A percentile compares a stretch with the other conserved stretches of the same genome.
Conservation (phyloP, 1,140 invertebrate genomes). For the Littorina saxatilis region DNA sequence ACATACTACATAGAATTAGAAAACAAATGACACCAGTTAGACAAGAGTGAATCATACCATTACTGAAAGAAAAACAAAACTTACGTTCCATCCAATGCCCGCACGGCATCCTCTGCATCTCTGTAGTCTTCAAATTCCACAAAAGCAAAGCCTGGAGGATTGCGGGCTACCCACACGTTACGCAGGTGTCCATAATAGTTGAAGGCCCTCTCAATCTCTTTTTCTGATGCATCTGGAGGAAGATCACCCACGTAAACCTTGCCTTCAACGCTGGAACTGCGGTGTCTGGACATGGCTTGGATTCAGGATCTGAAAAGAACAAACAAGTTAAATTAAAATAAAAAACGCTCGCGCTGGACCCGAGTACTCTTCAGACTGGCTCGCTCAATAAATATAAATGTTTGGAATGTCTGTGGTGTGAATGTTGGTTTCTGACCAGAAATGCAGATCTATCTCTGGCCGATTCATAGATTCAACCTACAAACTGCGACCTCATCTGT, state of each 20-base stretch:
- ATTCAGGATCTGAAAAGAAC: not conserved
- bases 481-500: too few relatives aligned
- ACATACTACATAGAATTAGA: too few relatives aligned
- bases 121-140: constrained; percentile 96
- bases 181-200: constrained; percentile 94
- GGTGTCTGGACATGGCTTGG: constrained; percentile 48
- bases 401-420: too few relatives aligned
- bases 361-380: too few relatives aligned
- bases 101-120: constrained; percentile 83
- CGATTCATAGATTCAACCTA: too few relatives aligned
- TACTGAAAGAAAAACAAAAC: too few relatives aligned
- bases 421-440: too few relatives aligned
- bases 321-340: not conserved
- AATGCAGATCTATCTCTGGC: too few relatives aligned
- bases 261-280: constrained; percentile 80
- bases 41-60: too few relatives aligned
- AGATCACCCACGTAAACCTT: constrained; percentile 98
- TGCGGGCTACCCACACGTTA: constrained; percentile 96
- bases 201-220: constrained; percentile 86
- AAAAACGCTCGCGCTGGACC: too few relatives aligned
- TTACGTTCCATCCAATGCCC: constrained; percentile 70
- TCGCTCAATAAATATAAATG: too few relatives aligned
- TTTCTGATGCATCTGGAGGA: constrained; percentile 73
- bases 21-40: too few relatives aligned
- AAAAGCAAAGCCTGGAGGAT: constrained; percentile 92